Conservation (phyloP, 2,797 vertebrate species). For the Halcyon chelicuti region DNA sequence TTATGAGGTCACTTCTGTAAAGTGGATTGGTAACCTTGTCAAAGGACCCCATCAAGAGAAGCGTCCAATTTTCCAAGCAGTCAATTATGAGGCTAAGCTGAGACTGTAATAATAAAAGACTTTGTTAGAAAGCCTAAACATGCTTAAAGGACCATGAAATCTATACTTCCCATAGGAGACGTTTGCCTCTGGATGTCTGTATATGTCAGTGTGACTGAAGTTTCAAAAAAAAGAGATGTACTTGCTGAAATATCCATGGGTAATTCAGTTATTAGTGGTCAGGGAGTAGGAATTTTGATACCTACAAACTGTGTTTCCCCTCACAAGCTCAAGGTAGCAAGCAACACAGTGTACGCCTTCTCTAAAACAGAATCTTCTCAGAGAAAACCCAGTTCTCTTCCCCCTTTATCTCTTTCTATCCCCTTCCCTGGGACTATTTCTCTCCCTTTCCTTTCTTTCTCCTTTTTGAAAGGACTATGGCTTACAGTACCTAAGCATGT, state of each 20-base stretch:
- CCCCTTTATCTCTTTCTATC: background rate
- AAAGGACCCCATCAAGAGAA: constrained; percentile 26
- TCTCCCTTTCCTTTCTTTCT: background rate
- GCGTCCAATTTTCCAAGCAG: constrained; percentile 33
- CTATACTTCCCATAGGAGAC: background rate
- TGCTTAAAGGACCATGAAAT: constrained; percentile 53
- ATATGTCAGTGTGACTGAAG: constrained; percentile 13
- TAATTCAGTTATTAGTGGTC: constrained; percentile 29
- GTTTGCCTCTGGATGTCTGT: background rate
- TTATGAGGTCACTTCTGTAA: constrained; percentile 1
- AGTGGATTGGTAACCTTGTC: constrained; percentile 47
- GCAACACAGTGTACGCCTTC: background rate
- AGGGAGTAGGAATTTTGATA: constrained; percentile 7
- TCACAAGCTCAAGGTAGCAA: background rate
- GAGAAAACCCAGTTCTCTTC: background rate
- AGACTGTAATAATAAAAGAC: constrained; percentile 15
- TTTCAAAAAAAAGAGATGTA: constrained; percentile 11
- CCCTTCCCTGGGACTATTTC: background rate
- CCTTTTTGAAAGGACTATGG: background rate
- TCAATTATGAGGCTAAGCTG: constrained; percentile 34
- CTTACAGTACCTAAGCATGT: background rate
- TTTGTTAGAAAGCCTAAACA: constrained; percentile 40
- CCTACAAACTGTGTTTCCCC: background rate
- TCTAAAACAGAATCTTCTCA: background rate
- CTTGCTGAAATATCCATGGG: constrained; percentile 10